Base-by-base conservation (phyloP, 2,797 vertebrate genomes). In the Liasis olivaceus region DNA sequence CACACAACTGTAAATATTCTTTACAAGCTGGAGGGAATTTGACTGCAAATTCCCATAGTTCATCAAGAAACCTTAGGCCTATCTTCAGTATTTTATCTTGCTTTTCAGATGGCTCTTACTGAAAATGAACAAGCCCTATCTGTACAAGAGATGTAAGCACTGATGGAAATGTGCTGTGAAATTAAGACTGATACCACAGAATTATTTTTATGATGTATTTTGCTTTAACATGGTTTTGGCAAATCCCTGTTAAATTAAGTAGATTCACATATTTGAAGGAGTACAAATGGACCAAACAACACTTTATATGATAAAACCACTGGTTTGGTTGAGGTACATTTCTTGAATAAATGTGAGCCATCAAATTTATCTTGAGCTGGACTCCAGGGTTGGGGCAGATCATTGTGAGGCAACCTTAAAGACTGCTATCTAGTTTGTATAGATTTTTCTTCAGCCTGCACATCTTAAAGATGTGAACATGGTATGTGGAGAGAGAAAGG, bases 291-390 rank as follows among this genome's bases (percentile, higher is more conserved):
- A 4, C 2, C 36, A 72, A 36, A 90, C 63, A 28, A 1, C 59
- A 51, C 17, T 77, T 77, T 62, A 54, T 87, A 85, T 60, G 9
- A 56, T 91, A 86, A 84, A 69, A 66, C 7, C 58, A 9, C 58
- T 94, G 91, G 62, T 85, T 72, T 6, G 15, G 28, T 59, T 36
- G 47, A 84, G 62, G 0, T 59, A 62, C 51, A 89, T 51, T 92
- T 94, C 42, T 89, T 91, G 89, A 95, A 59, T 14, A 81, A 81
- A 81, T 81, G 36, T 81, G 36, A 81, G 9, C 36, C 22, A 47
- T 81, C 8, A 24, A 81, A 81, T 47, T 81, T 36, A 81, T 8
- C 20, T 81, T 81, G 36, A 42, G 2, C 42, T 77, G 8, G 59
- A 47, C 36, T 47, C 20, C 20, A 81, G 20, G 47, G 8, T 36